Conservation (phyloP, 2,797 vertebrate genomes). For the Adelosebastes latens region DNA sequence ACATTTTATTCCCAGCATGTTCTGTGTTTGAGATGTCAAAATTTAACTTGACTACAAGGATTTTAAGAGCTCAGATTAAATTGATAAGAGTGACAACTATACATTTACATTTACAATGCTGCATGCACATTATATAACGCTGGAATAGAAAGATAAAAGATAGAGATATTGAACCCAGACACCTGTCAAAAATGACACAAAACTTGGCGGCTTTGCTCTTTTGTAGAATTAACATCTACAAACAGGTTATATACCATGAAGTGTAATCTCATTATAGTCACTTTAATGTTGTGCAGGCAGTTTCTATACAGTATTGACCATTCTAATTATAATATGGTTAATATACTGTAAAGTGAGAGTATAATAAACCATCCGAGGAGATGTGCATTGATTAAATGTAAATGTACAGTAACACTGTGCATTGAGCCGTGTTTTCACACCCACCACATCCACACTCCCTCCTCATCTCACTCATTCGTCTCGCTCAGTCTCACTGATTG, state of each 20-base stretch:
- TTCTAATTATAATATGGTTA: conserved; percentile 27
- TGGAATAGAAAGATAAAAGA: background rate
- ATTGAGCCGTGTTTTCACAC: background rate
- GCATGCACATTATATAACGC: background rate
- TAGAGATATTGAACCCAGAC: background rate
- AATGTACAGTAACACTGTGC: background rate
- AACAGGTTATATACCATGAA: conserved; percentile 8
- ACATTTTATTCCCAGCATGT: background rate
- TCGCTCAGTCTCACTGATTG: background rate
- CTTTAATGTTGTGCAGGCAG: conserved; percentile 2
- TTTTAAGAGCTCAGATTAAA: background rate
- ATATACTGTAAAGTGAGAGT: conserved; percentile 7
- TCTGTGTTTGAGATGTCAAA: background rate
- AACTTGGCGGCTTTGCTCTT: background rate
- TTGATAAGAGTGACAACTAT: background rate
- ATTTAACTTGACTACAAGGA: background rate
- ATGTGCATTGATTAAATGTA: conserved; percentile 15
- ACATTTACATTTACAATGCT: background rate
- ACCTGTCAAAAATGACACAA: background rate
- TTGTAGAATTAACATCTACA: background rate
- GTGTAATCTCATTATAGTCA: conserved; percentile 2
- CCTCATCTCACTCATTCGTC: conserved; percentile 5
- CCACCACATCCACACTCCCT: background rate
- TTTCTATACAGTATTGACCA: background rate
- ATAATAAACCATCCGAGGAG: background rate